A percentile compares a stretch with the other conserved stretches of the same genome.
Evolutionary conservation across 2,113 vertebrate genomes (phyloP).

Genomic region (Melanostigma gelatinosum): DNA sequence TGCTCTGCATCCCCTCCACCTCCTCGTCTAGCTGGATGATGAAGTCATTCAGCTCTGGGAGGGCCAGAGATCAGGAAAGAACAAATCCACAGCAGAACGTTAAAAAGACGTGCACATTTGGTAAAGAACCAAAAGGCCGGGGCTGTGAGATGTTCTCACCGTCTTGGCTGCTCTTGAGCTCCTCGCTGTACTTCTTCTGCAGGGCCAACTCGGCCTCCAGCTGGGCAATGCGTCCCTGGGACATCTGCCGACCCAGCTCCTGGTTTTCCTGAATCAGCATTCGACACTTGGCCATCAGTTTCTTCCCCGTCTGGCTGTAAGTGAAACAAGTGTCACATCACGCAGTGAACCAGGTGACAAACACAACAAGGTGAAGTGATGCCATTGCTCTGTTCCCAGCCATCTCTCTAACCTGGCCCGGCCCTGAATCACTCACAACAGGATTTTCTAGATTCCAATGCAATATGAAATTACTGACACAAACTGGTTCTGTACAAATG

Average conservation of each 20-base stretch:
- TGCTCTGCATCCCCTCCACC: conserved; percentile 99
- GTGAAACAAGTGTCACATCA: conserved; percentile 98
- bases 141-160: conserved; percentile 84
- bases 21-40: conserved; percentile 99
- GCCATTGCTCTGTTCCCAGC: background rate
- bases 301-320: conserved; percentile 99
- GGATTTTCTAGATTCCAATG: background rate
- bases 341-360: conserved; percentile 85
- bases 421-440: background rate
- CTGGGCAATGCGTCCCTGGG: conserved; percentile 99
- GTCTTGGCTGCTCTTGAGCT: conserved; percentile 99
- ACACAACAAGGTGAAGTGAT: conserved; percentile 35
- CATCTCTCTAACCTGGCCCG: background rate
- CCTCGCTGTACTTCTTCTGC: conserved; percentile 99
- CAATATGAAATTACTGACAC: background rate
- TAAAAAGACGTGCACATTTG: background rate
- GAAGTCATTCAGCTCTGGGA: conserved; percentile 97
- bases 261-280: conserved; percentile 99
- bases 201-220: conserved; percentile 98
- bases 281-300: conserved; percentile 99
- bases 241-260: conserved; percentile 98
- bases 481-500: conserved; percentile 11
- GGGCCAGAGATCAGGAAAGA: conserved; percentile 60
- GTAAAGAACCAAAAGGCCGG: background rate
- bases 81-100: background rate